A percentile compares a stretch with the other conserved stretches of the same genome.
Conservation (phyloP, 2,888 invertebrate species). For the Phrixothrix hirtus region DNA sequence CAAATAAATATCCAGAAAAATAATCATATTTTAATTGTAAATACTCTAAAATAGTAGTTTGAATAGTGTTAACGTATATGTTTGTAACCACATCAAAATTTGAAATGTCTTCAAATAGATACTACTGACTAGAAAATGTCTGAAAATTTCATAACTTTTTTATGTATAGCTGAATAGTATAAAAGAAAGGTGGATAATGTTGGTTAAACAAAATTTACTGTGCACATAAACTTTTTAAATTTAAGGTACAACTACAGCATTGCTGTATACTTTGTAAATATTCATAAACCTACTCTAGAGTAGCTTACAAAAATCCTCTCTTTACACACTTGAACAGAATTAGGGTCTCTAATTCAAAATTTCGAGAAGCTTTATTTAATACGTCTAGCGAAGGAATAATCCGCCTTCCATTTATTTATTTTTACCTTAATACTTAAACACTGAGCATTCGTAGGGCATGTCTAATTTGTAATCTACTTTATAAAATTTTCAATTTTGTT, state of each 20-base stretch:
- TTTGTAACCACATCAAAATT: too few species aligned
- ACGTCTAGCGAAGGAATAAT: constrained; percentile 12
- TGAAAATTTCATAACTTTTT: too few species aligned
- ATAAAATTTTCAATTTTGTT: constrained; percentile 38
- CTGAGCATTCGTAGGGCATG: constrained; percentile 10
- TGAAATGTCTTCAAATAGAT: too few species aligned
- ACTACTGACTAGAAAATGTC: too few species aligned
- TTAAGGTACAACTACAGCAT: neutral
- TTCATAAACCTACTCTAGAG: constrained; percentile 1
- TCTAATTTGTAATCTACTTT: constrained; percentile 36
- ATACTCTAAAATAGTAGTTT: too few species aligned
- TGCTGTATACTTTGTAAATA: neutral
- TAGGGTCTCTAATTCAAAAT: constrained; percentile 13
- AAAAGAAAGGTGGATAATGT: too few species aligned
- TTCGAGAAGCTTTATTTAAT: constrained; percentile 20
- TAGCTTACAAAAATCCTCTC: constrained; percentile 11
- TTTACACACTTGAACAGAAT: constrained; percentile 12
- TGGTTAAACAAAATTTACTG: too few species aligned
- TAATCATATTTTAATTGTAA: too few species aligned
- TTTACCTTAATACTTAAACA: constrained; percentile 10
- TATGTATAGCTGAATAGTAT: neutral
- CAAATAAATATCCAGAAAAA: too few species aligned
- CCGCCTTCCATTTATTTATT: constrained; percentile 16
- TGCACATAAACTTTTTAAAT: too few species aligned
- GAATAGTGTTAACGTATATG: too few species aligned